Evolutionary conservation across 2,113 vertebrate species (phyloP), one percentile per base, ranked within the genome.

Genomic region (Guaruba guarouba): DNA sequence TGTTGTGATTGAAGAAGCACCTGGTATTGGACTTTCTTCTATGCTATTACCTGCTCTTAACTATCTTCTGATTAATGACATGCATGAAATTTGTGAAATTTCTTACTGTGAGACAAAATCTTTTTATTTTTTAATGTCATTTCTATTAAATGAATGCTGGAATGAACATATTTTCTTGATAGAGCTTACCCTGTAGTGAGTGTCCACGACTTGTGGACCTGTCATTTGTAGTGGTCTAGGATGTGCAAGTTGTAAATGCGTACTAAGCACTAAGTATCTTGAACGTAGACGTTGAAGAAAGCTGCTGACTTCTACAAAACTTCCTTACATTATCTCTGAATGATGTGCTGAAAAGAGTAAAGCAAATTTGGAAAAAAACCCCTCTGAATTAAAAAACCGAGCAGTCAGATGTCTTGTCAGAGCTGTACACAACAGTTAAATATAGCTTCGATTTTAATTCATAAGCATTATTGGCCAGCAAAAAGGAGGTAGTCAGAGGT

Each of bases 131-230:
- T 82, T 64, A 25, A 24, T 70, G 13, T 51, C 3, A 27, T 27
- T 11, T 70, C 70, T 46, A 24, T 66, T 69, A 79, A 64, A 49
- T 27, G 10, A 44, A 28, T 54, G 46, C 8, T 54, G 22, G 31
- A 89, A 61, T 25, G 5, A 13, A 18, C 39, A 29, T 11, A 33
- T 51, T 57, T 75, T 43, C 19, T 75, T 57, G 46, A 46, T 37
- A 46, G 17, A 6, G 6, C 12, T 67, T 1, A 0, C 18, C 7
- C 7, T 41, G 16, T 18, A 57, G 16, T 41, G 25, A 79, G 10
- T 17, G 13, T 18, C 25, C 31, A 70, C 49, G 62, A 29, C 5
- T 11, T 17, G 15, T 46, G 63, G 35, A 37, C 10, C 18, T 61
- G 13, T 37, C 9, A 17, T 57, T 83, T 71, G 41, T 23, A 13